phyloP scores from a whole-genome alignment of 2,113 vertebrate species.

The Lathamus discolor region DNA sequence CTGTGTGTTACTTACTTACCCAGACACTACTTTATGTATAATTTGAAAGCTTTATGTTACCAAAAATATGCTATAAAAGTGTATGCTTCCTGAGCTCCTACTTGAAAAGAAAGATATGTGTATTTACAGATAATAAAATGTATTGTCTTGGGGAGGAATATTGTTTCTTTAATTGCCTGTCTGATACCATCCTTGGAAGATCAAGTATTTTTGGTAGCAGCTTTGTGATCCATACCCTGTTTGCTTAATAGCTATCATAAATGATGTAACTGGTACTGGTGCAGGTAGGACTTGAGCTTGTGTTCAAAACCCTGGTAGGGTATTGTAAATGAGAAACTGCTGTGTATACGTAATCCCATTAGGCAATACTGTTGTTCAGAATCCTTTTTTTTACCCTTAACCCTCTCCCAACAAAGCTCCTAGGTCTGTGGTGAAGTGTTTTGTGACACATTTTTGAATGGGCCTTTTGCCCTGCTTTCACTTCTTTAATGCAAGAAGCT shows the following conservation, averaged over 20 bases:
- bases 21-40: not conserved
- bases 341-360: not conserved
- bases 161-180: not conserved
- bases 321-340: not conserved
- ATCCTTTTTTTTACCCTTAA: not conserved
- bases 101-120: not conserved
- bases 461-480: slow-evolving; percentile 39
- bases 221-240: not conserved
- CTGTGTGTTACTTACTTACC: not conserved
- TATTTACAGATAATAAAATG: not conserved
- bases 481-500: slow-evolving; percentile 37
- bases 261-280: not conserved
- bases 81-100: not conserved
- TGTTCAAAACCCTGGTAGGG: not conserved
- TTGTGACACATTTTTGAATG: slow-evolving; percentile 53
- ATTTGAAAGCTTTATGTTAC: not conserved
- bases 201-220: not conserved
- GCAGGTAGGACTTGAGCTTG: not conserved
- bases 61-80: not conserved
- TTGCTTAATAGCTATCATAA: not conserved
- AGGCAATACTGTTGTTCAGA: slow-evolving; percentile 16
- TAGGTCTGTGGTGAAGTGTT: slow-evolving; percentile 7
- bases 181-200: not conserved
- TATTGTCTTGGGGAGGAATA: not conserved
- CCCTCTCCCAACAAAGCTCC: not conserved